phyloP scores from a whole-genome alignment of 2,797 vertebrate genomes.

The Mareca strepera region DNA sequence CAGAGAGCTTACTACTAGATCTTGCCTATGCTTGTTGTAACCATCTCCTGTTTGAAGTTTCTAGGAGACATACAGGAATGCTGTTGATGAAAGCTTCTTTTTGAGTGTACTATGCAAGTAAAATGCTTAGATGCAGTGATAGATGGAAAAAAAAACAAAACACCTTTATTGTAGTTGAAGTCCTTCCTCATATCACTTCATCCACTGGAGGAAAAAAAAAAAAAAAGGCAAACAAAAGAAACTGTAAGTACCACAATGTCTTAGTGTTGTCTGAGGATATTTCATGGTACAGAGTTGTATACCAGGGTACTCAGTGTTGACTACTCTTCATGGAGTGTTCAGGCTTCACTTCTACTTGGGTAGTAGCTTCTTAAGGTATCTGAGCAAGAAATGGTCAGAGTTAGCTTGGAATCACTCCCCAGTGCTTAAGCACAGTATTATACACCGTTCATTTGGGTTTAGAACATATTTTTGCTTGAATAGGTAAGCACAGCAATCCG shows the following conservation, averaged over 20 bases:
- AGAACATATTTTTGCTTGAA: background rate
- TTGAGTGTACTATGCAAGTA: conserved; percentile 59
- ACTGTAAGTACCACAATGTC: background rate
- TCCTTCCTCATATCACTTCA: conserved; percentile 14
- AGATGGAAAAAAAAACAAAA: background rate
- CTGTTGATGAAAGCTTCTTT: conserved; percentile 7
- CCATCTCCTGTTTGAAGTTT: conserved; percentile 18
- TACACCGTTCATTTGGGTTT: background rate
- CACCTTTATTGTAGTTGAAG: background rate
- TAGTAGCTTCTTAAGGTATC: background rate
- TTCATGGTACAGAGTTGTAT: conserved; percentile 18
- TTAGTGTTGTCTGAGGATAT: background rate
- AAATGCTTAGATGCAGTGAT: conserved; percentile 19
- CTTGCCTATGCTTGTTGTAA: conserved; percentile 1
- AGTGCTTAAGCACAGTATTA: background rate
- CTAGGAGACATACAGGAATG: background rate
- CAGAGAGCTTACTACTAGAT: background rate
- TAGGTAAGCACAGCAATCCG: background rate
- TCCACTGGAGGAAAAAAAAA: background rate
- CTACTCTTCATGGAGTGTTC: background rate
- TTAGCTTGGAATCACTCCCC: background rate
- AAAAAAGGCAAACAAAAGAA: background rate
- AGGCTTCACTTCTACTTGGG: background rate
- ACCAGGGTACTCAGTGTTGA: background rate
- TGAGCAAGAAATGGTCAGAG: background rate